Base-by-base conservation (phyloP, 2,113 vertebrate species). In the Pollachius pollachius region DNA sequence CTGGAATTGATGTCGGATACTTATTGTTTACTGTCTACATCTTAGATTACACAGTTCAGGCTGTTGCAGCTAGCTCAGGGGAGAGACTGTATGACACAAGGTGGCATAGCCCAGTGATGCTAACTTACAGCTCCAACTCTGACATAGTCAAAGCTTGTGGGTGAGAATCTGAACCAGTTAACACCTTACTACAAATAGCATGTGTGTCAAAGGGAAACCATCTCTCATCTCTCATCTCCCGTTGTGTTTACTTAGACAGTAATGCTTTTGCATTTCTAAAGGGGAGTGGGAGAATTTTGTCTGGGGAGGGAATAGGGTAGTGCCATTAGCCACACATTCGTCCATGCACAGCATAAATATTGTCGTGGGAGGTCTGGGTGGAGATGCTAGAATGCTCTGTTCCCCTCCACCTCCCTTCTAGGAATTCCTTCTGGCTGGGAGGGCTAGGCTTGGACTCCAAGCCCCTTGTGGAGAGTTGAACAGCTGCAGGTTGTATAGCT, bases 351-450 rank as follows among this genome's bases (percentile, higher is more conserved):
- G 9, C 41, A 48, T 48, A 48, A 48, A 48, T 9, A 48, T 48
- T 48, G 41, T 64, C 27, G 0, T 56, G 68, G 72, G 79, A 79
- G 72, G 18, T 67, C 62, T 66, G 59, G 64, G 57, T 68, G 60
- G 85, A 37, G 67, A 70, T 48, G 58, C 81, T 76, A 70, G 77
- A 79, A 80, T 61, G 65, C 27, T 19, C 62, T 21, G 5, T 77
- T 56, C 58, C 37, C 34, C 4, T 67, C 61, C 11, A n/a, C 48
- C 69, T 73, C 69, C 63, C 70, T 79, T 77, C 69, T 62, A 72
- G 76, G 71, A 79, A 85, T 84, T 84, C 74, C 73, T 77, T 0
- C 9, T 12, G 41, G 8, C 41, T 48, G 41, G 41, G 41, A 13
- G 41, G 41, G 41, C 9, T 34, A 34, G 30, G 4, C 30, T 34